Conservation (phyloP, 2,797 vertebrate species). For the Melanotaenia nigrans region DNA sequence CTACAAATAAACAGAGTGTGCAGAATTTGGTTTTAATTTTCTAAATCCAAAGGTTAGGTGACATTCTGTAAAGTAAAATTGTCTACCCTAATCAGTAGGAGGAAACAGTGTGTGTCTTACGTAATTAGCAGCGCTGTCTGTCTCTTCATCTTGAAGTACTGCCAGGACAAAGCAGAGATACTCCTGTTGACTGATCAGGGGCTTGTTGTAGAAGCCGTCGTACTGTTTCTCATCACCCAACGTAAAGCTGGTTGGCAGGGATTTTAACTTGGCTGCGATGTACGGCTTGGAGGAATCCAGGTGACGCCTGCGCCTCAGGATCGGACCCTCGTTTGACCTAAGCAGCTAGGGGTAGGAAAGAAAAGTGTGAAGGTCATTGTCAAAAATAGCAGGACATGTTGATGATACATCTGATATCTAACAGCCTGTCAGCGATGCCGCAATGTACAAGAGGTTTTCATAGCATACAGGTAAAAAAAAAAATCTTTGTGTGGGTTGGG, state of each 20-base stretch:
- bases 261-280: slow-evolving; percentile 90
- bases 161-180: slow-evolving; percentile 95
- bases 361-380: slow-evolving; percentile 5
- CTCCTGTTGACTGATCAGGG: slow-evolving; percentile 87
- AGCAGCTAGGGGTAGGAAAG: slow-evolving; percentile 84
- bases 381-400: neutral
- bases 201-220: slow-evolving; percentile 93
- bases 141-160: slow-evolving; percentile 84
- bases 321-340: slow-evolving; percentile 85
- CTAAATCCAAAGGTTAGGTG: neutral
- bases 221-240: slow-evolving; percentile 94
- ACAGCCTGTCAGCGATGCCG: neutral
- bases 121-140: slow-evolving; percentile 69
- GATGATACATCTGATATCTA: neutral
- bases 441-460: neutral
- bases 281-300: slow-evolving; percentile 89
- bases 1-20: slow-evolving; percentile 17
- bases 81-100: slow-evolving; percentile 4
- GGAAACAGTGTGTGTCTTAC: slow-evolving; percentile 58
- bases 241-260: slow-evolving; percentile 89
- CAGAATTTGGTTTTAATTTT: neutral
- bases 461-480: neutral
- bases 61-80: neutral
- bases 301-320: slow-evolving; percentile 84
- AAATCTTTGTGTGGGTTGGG: neutral